Percentiles rank a stretch among this genome's conserved stretches.
phyloP scores from a whole-genome alignment of 2,888 invertebrate genomes.

The Trisateles emortualis region DNA sequence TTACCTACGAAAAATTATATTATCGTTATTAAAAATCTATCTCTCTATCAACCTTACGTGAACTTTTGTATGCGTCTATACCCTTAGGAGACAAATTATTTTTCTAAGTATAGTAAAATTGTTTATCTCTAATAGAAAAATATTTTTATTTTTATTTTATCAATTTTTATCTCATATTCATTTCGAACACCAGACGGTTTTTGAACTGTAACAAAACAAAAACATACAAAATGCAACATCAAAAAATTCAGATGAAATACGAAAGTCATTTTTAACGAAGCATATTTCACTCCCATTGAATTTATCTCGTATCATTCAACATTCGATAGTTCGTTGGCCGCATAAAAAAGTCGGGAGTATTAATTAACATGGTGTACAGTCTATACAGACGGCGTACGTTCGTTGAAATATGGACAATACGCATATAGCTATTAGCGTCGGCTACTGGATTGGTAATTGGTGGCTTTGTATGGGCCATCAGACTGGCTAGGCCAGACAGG shows the following conservation, averaged over 20 bases:
- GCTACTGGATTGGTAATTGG: slow-evolving; percentile 68
- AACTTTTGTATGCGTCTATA: neutral
- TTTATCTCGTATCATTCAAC: slow-evolving; percentile 38
- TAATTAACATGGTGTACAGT: slow-evolving; percentile 45
- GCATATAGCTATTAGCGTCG: slow-evolving; percentile 42
- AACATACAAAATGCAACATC: neutral
- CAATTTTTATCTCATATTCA: no score
- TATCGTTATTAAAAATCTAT: no score
- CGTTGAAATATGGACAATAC: slow-evolving; percentile 56
- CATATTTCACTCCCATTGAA: slow-evolving; percentile 23
- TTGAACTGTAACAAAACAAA: neutral
- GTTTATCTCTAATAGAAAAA: neutral
- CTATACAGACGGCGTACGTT: slow-evolving; percentile 23
- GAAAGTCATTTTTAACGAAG: slow-evolving; percentile 6
- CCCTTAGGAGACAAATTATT: neutral
- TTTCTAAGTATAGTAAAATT: neutral
- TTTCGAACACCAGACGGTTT: neutral
- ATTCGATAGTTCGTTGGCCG: slow-evolving; percentile 39
- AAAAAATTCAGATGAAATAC: slow-evolving; percentile 3
- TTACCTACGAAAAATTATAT: no score
- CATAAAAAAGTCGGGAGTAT: slow-evolving; percentile 38
- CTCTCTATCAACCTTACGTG: no score
- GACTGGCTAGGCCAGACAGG: slow-evolving; percentile 68
- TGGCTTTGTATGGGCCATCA: slow-evolving; percentile 70
- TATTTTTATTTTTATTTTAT: no score